phyloP scores from a whole-genome alignment of 2,888 invertebrate genomes.

The Drosophila neonasuta region DNA sequence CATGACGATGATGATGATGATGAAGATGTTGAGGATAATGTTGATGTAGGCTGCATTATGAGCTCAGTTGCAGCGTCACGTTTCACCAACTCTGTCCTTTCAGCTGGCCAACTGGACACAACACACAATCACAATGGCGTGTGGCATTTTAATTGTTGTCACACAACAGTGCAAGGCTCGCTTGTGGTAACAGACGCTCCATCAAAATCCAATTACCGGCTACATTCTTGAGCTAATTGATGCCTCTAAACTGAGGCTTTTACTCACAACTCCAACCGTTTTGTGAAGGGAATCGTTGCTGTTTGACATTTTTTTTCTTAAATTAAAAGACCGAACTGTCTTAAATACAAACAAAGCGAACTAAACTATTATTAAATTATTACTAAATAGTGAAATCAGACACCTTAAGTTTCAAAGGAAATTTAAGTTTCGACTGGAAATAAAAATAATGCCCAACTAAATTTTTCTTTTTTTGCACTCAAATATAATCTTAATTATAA shows the following conservation, averaged over 20 bases:
- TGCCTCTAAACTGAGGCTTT: neutral
- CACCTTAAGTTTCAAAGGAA: no score
- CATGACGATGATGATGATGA: slow-evolving; percentile 1
- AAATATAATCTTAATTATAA: no score
- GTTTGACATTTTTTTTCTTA: no score
- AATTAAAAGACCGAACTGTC: no score
- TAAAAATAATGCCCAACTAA: no score
- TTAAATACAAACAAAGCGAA: no score
- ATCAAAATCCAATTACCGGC: slow-evolving; percentile 24
- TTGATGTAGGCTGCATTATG: slow-evolving; percentile 58
- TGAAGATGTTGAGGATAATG: slow-evolving; percentile 1
- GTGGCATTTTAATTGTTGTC: slow-evolving; percentile 45
- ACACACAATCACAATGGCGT: slow-evolving; percentile 8
- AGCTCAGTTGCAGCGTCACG: slow-evolving; percentile 65
- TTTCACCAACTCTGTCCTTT: slow-evolving; percentile 37
- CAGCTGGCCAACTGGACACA: slow-evolving; percentile 14
- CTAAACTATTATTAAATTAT: no score
- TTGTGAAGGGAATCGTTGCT: neutral
- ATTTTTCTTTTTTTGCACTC: no score
- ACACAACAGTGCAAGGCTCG: slow-evolving; percentile 8
- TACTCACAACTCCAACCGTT: neutral
- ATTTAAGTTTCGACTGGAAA: no score
- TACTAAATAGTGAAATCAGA: no score
- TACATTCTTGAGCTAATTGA: slow-evolving; percentile 29
- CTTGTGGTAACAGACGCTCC: slow-evolving; percentile 6